A percentile compares a stretch with the other conserved stretches of the same genome.
These are phyloP conservation scores for Gobionotothen gibberifrons DNA, from an alignment of 2,797 vertebrate species.

Conservation along the genomic window DNA sequence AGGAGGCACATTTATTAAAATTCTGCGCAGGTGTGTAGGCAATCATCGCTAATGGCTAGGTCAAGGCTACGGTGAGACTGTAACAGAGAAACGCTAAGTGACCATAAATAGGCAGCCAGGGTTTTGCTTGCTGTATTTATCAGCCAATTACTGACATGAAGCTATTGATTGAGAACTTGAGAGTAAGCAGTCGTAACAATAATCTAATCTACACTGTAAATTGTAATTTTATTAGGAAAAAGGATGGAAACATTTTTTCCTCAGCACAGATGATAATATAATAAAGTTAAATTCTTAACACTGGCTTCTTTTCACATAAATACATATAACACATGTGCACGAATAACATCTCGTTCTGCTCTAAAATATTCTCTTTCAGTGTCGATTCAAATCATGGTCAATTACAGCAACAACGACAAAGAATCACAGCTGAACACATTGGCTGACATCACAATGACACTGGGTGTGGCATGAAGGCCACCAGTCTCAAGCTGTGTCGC, in stretches of 20 bases:
- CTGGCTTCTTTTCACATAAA: not conserved
- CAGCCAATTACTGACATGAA: slow-evolving; percentile 36
- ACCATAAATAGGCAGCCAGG: slow-evolving; percentile 11
- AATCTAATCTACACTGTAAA: slow-evolving; percentile 22
- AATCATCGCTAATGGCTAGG: slow-evolving; percentile 20
- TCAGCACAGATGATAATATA: not conserved
- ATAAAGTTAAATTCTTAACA: not conserved
- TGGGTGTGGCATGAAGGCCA: slow-evolving; percentile 60
- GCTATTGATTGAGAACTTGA: slow-evolving; percentile 37
- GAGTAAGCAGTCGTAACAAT: slow-evolving; percentile 24
- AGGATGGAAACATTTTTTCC: slow-evolving; percentile 13
- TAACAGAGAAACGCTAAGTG: not conserved
- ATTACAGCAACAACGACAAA: not conserved
- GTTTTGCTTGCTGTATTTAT: slow-evolving; percentile 36
- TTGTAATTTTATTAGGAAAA: slow-evolving; percentile 21
- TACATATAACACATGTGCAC: slow-evolving; percentile 1
- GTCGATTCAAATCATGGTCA: not conserved
- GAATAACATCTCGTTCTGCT: not conserved
- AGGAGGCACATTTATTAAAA: slow-evolving; percentile 5
- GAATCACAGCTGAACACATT: slow-evolving; percentile 2
- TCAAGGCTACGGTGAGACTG: not conserved
- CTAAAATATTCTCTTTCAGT: slow-evolving; percentile 4
- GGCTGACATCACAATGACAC: slow-evolving; percentile 19
- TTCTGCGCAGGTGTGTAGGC: slow-evolving; percentile 5
- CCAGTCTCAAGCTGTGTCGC: slow-evolving; percentile 20